Percentiles rank a stretch among this genome's conserved stretches.
Conservation (phyloP, 1,140 invertebrate genomes). For the Heliconius hewitsoni region DNA sequence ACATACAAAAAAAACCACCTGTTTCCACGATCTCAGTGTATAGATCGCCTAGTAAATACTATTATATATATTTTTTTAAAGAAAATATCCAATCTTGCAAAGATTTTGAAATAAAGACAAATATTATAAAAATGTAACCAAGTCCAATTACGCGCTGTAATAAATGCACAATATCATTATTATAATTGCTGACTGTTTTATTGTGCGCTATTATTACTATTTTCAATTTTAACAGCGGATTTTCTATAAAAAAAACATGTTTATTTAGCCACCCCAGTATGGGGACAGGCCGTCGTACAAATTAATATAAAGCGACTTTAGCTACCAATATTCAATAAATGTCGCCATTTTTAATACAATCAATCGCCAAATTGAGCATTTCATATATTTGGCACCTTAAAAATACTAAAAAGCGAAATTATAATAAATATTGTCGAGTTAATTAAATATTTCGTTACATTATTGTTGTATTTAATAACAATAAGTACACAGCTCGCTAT, state of each 20-base stretch:
- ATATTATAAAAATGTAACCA: not conserved
- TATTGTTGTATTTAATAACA: constrained; percentile 41
- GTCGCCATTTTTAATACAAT: constrained; percentile 10
- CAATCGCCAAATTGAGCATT: constrained; percentile 30
- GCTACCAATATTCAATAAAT: constrained; percentile 27
- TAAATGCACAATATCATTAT: not conserved
- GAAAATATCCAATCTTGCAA: too few relatives aligned
- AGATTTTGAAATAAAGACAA: not conserved
- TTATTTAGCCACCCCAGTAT: not conserved
- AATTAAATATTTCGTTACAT: constrained; percentile 1
- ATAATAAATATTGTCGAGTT: constrained; percentile 23
- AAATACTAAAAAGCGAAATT: constrained; percentile 10
- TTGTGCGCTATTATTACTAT: constrained; percentile 72
- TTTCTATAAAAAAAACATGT: constrained; percentile 36
- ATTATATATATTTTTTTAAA: not conserved
- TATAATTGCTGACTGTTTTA: constrained; percentile 6
- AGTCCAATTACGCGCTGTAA: not conserved
- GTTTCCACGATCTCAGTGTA: not conserved
- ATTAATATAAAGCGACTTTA: constrained; percentile 36
- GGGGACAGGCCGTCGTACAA: not conserved
- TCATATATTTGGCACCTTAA: constrained; percentile 35
- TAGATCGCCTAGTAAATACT: not conserved
- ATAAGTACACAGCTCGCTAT: constrained; percentile 66
- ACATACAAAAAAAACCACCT: too few relatives aligned
- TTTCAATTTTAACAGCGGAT: constrained; percentile 57